These are phyloP conservation scores for Lacerta agilis DNA, from an alignment of 2,797 vertebrate genomes.

Conservation along the genomic window DNA sequence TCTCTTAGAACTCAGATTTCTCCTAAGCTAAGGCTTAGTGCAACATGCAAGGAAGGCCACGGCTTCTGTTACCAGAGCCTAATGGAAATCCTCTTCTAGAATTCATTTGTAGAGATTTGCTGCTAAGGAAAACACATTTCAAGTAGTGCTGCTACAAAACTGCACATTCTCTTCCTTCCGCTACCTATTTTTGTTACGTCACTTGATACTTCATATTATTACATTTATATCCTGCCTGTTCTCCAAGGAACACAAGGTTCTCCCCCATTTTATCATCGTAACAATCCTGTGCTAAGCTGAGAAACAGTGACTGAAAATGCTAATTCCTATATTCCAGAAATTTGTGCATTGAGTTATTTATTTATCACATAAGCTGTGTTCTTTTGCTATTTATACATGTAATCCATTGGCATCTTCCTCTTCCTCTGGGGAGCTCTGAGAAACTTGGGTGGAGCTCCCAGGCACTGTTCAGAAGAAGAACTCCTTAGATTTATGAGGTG, in stretches of 20 bases:
- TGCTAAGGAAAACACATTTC: neutral
- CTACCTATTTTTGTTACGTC: neutral
- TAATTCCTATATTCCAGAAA: neutral
- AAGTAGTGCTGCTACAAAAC: neutral
- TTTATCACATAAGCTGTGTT: neutral
- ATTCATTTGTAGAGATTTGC: neutral
- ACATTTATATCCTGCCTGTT: neutral
- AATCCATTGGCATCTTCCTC: neutral
- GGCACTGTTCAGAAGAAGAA: neutral
- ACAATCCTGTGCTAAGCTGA: neutral
- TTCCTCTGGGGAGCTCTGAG: neutral
- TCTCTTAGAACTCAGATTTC: no score
- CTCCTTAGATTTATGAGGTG: neutral
- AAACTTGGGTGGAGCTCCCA: neutral
- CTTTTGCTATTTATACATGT: neutral
- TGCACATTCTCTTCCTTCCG: neutral
- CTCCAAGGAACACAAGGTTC: neutral
- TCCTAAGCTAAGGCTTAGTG: no score
- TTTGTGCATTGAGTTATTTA: neutral
- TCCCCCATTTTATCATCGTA: neutral
- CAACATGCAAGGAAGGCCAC: no score
- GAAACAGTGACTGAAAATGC: neutral
- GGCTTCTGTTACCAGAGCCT: neutral
- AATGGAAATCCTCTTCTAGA: neutral
- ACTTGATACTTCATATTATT: neutral